phyloP scores from a whole-genome alignment of 2,888 invertebrate genomes.

The Dioctria rufipes region DNA sequence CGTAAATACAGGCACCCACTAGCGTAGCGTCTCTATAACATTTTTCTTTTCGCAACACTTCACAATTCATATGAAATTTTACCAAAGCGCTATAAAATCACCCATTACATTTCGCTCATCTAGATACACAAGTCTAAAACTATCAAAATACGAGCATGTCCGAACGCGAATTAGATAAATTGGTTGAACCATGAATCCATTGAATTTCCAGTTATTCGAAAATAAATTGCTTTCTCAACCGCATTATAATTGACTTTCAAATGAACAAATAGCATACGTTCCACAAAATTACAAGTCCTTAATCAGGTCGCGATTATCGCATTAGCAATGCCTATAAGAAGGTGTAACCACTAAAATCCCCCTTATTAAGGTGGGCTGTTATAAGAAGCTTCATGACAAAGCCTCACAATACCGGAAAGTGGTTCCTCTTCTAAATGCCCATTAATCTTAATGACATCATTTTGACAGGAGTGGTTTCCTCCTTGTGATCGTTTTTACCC shows the following conservation, averaged over 20 bases:
- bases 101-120: neutral
- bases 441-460: neutral
- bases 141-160: neutral
- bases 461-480: neutral
- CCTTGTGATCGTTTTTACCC: neutral
- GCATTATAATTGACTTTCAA: neutral
- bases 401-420: neutral
- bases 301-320: neutral
- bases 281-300: neutral
- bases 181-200: too few relatives aligned
- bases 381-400: neutral
- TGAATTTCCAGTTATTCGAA: neutral
- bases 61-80: too few relatives aligned
- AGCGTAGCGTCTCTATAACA: too few relatives aligned
- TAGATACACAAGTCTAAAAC: neutral
- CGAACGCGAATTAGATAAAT: neutral
- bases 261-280: neutral
- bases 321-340: neutral
- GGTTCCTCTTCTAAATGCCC: neutral
- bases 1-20: too few relatives aligned
- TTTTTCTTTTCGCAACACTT: too few relatives aligned
- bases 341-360: neutral
- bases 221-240: neutral
- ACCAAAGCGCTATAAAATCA: too few relatives aligned
- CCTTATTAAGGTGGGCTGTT: neutral